phyloP scores from a whole-genome alignment of 92 coral and sea anemone species.

The Blastomussa wellsi region DNA sequence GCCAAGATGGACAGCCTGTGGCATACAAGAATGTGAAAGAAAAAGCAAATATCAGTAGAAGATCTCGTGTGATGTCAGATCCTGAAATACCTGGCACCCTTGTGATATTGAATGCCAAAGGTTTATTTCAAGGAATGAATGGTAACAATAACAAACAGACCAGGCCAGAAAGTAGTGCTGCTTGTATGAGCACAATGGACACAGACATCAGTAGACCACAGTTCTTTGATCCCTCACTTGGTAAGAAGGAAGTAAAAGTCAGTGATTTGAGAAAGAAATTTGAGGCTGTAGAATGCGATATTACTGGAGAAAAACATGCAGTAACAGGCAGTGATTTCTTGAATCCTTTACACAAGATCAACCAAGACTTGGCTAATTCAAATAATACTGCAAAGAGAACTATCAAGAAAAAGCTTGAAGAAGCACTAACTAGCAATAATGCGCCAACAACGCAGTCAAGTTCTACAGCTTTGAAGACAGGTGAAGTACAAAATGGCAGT shows the following conservation, averaged over 20 bases:
- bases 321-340: conserved; percentile 53
- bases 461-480: not conserved
- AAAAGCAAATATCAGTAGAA: conserved; percentile 14
- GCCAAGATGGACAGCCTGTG: conserved; percentile 58
- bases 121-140: conserved; percentile 57
- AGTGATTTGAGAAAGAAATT: conserved; percentile 54
- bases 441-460: conserved; percentile 4
- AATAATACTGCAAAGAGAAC: not conserved
- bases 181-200: conserved; percentile 11
- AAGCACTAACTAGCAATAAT: not conserved
- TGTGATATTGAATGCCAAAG: conserved; percentile 71
- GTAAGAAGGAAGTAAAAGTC: conserved; percentile 23
- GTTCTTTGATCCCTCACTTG: conserved; percentile 53
- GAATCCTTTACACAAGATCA: conserved; percentile 76
- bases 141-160: not conserved
- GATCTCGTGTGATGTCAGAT: conserved; percentile 66
- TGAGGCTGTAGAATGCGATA: conserved; percentile 33
- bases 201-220: conserved; percentile 41
- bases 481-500: not conserved
- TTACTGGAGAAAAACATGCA: not conserved
- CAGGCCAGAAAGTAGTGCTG: not conserved
- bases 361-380: conserved; percentile 12
- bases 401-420: conserved; percentile 6
- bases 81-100: conserved; percentile 65
- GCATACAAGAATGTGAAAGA: conserved; percentile 40